Base-by-base conservation (phyloP, 1,140 invertebrate genomes). In the Cherax quadricarinatus region DNA sequence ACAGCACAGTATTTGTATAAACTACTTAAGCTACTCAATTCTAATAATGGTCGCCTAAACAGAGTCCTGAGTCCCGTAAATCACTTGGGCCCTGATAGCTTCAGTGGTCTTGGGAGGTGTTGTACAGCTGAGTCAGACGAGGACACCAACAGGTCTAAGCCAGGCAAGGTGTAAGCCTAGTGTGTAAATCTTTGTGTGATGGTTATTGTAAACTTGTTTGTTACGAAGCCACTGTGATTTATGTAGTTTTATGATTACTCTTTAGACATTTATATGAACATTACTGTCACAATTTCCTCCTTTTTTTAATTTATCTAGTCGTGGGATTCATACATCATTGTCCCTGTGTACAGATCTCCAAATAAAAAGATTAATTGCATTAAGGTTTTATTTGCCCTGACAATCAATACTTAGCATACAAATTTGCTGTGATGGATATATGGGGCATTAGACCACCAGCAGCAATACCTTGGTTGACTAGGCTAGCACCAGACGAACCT, bases 291-390 rank as follows among this genome's bases (percentile, higher is more conserved):
- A 62, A 70, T 90, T 90, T 75, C 60, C 48, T 90, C 70, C 53
- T 85, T 90, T 90, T 57, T 90, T 90, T 90, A 49, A 90, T 90
- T 90, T 90, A 90, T 90, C 88, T 90, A 90, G 88, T 90, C 88
- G 88, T 90, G 88, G 82, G 81, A 78, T 85, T 84, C 88, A 90
- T 90, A 90, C 66, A 84, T 84, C 82, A 90, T 85, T 83, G 88
- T 90, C 88, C 88, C 81, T 90, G 66, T 90, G 88, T 90, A 90
- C 88, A 90, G 88, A 90, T 90, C 88, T 90, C 88, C 57, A 83
- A 89, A 90, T 90, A 90, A 90, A 89, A 90, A 90, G 88, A 90
- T 81, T 90, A 70, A 90, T 84, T 90, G 88, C 62, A 83, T n/a
- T 57, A 48, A 24, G 18, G 14, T 21, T 66, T 66, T 66, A 14